phyloP scores from a whole-genome alignment of 2,113 vertebrate genomes.

The Muntiacus reevesi region DNA sequence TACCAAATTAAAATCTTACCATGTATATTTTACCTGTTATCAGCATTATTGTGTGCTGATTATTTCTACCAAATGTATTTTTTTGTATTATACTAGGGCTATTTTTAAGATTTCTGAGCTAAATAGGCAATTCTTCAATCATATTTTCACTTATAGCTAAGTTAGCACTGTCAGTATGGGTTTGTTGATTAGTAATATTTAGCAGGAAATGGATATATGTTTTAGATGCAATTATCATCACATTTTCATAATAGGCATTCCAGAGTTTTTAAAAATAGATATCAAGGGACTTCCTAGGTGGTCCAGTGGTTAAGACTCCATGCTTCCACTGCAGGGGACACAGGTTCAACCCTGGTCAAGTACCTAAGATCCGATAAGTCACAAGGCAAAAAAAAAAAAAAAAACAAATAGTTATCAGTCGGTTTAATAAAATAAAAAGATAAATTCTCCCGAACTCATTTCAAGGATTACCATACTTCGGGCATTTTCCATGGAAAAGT shows the following conservation, averaged over 20 bases:
- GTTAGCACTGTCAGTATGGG: not conserved
- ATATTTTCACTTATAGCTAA: not conserved
- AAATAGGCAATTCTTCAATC: not conserved
- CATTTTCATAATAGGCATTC: not conserved
- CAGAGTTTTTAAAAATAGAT: not conserved
- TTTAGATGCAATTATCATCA: not conserved
- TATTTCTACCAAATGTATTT: not conserved
- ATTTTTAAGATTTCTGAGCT: not conserved
- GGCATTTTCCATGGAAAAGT: not conserved
- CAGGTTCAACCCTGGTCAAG: too few relatives aligned
- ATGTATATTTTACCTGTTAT: not conserved
- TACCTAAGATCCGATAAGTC: too few relatives aligned
- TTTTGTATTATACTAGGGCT: not conserved
- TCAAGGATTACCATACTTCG: not conserved
- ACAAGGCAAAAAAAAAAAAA: too few relatives aligned
- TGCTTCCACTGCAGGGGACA: too few relatives aligned
- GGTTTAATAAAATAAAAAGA: not conserved
- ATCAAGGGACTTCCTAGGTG: too few relatives aligned
- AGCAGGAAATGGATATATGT: not conserved
- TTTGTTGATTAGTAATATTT: not conserved
- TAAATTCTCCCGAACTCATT: not conserved
- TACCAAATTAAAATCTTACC: not conserved
- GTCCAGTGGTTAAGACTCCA: too few relatives aligned
- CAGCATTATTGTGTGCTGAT: not conserved
- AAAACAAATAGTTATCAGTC: not conserved